These are phyloP conservation scores for Cephus runcator DNA, from an alignment of 2,888 invertebrate species.

Conservation along the genomic window DNA sequence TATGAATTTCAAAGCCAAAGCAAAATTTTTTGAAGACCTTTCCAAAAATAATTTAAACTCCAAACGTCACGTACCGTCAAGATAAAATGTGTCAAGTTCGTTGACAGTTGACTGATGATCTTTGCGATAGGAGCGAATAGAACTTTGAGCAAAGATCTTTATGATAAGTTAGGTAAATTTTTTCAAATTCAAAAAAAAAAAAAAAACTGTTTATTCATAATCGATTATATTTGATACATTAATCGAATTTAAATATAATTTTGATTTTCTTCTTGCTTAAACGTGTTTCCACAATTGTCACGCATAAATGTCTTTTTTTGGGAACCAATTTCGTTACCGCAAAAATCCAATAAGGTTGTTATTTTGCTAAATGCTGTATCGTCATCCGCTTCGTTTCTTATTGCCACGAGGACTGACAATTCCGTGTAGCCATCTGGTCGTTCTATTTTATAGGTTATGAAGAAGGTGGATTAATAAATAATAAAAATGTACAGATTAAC, in stretches of 20 bases:
- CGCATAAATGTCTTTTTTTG: not conserved
- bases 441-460: too few species aligned
- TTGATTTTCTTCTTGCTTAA: not conserved
- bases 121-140: not conserved
- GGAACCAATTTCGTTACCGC: not conserved
- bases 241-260: not conserved
- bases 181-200: not conserved
- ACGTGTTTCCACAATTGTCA: not conserved
- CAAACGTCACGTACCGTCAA: not conserved
- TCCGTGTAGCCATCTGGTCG: not conserved
- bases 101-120: constrained; percentile 1
- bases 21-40: not conserved
- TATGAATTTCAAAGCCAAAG: not conserved
- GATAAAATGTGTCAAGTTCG: not conserved
- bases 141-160: not conserved
- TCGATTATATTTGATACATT: not conserved
- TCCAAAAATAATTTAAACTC: not conserved
- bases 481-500: not conserved
- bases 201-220: not conserved
- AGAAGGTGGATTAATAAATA: not conserved
- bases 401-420: not conserved
- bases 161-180: not conserved
- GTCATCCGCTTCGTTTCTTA: not conserved
- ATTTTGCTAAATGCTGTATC: not conserved
- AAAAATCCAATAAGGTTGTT: not conserved